Conservation (phyloP, 2,888 invertebrate species). For the Thalpophila matura region DNA sequence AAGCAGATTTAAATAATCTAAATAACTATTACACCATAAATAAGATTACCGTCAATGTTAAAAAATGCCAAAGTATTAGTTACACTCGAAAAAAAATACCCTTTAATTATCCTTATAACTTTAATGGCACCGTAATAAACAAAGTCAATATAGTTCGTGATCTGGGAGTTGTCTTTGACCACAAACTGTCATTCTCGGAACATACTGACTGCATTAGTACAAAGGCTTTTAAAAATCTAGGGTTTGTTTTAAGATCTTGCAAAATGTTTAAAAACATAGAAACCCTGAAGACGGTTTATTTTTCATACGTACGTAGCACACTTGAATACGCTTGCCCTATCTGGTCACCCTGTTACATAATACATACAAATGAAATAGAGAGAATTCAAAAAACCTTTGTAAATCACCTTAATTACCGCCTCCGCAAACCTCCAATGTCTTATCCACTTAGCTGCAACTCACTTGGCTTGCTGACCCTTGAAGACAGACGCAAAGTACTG, state of each 20-base stretch:
- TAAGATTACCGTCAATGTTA: not conserved
- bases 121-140: not conserved
- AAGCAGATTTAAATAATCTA: slow-evolving; percentile 5
- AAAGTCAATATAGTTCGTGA: not conserved
- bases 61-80: slow-evolving; percentile 3
- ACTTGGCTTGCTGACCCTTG: too few species aligned
- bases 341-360: not conserved
- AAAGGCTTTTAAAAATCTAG: slow-evolving; percentile 1
- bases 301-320: not conserved
- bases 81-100: slow-evolving; percentile 7
- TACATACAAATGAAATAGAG: not conserved
- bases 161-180: not conserved
- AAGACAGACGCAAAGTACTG: too few species aligned
- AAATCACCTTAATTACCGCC: too few species aligned
- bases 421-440: not conserved
- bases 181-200: not conserved
- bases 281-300: not conserved
- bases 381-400: not conserved
- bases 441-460: not conserved
- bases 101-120: not conserved
- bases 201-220: not conserved
- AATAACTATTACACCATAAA: not conserved
- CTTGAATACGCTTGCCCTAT: not conserved
- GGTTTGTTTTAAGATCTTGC: slow-evolving; percentile 6
- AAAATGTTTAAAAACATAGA: slow-evolving; percentile 3